phyloP scores from a whole-genome alignment of 1,140 invertebrate genomes.

The Drosophila navojoa region DNA sequence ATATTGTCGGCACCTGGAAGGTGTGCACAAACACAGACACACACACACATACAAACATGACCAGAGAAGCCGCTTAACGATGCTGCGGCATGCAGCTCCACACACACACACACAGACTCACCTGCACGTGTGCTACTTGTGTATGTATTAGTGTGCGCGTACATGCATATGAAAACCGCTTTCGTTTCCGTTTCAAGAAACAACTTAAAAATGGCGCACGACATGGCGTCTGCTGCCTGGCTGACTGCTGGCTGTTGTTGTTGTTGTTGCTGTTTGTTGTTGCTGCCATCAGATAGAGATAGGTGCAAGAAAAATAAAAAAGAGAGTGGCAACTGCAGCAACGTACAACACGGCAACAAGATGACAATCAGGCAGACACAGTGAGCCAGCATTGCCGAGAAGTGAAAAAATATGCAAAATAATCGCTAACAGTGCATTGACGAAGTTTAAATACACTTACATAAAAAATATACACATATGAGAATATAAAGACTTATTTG shows the following conservation, averaged over 20 bases:
- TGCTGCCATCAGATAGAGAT: conserved; percentile 65
- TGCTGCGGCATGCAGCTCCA: conserved; percentile 32
- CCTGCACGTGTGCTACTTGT: conserved; percentile 11
- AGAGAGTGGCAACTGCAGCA: conserved; percentile 63
- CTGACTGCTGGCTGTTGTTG: conserved; percentile 4
- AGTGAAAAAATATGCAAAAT: conserved; percentile 42
- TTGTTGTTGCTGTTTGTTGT: conserved; percentile 10
- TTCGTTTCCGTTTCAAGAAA: conserved; percentile 78
- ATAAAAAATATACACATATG: background rate
- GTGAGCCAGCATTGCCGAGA: conserved; percentile 20
- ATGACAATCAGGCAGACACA: conserved; percentile 72
- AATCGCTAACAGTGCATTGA: background rate
- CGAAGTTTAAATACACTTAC: conserved; percentile 6
- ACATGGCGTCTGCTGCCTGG: conserved; percentile 51
- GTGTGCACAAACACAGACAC: conserved; percentile 15
- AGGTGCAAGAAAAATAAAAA: conserved; percentile 65
- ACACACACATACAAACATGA: conserved; percentile 13
- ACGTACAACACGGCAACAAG: conserved; percentile 57
- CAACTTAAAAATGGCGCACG: conserved; percentile 78
- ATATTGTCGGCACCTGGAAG: conserved; percentile 69
- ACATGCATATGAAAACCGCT: conserved; percentile 80
- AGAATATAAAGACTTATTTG: background rate
- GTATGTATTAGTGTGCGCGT: conserved; percentile 46
- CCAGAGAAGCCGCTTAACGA: conserved; percentile 47
- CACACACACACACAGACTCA: conserved; percentile 22